Evolutionary conservation across 2,888 invertebrate species (phyloP), one percentile per base, ranked within the genome.

Genomic region (Agrochola lychnidis): DNA sequence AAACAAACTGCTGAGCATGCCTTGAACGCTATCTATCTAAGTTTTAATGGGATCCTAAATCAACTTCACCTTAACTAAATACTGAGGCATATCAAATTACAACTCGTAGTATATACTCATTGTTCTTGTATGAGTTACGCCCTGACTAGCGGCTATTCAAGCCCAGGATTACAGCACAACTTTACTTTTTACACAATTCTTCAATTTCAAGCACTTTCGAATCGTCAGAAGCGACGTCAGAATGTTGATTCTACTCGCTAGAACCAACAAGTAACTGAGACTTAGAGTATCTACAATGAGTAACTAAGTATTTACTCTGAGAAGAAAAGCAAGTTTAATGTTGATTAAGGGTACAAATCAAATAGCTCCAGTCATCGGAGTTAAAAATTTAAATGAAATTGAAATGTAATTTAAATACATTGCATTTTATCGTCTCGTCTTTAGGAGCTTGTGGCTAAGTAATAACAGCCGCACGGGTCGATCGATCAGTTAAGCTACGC

Each of bases 221-320:
- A 63, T 61, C n/a, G 19, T 62, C 56, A 64, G 63, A 48, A 57
- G 45, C 70, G 4, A 62, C 19, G 42, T 40, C 22, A 57, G 56
- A 45, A 73, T 86, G 83, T 83, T 83, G 83, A 71, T 83, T 86
- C 61, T 73, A 40, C 53, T 56, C 42, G 3, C 45, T 68, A 64
- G 70, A 67, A 73, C 42, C 53, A 87, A 73, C 61, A 76, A 75
- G 69, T 71, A 73, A 87, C 70, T 69, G 45, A 72, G 67, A 61
- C 69, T 82, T n/a, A 66, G 9, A 51, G 67, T 48, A 61, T 77
- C 70, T 51, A 19, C 30, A 68, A 72, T 30, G 48, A 57, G 63
- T 73, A 66, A 76, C 74, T 64, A 63, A 68, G 63, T 77, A 68
- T 84, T 81, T 68, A 84, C 68, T 70, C 12, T n/a, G n/a, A 62